A percentile compares a stretch with the other conserved stretches of the same genome.
phyloP scores from a whole-genome alignment of 2,797 vertebrate genomes.

The Scolopax bukidnonensis region DNA sequence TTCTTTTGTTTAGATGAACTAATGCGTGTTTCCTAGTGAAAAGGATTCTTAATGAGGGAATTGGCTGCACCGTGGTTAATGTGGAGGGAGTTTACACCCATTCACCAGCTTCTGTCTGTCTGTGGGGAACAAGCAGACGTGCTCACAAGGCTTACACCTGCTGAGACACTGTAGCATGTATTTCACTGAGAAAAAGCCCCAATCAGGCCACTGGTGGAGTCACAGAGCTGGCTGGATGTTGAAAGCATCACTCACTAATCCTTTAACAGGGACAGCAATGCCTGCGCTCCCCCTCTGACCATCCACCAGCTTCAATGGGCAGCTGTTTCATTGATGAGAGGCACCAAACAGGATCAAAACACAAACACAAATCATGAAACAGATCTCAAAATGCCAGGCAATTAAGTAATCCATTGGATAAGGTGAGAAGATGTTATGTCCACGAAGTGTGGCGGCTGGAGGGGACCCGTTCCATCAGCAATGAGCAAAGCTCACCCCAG shows the following conservation, averaged over 20 bases:
- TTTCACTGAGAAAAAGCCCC: not conserved
- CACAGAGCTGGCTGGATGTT: fast-evolving
- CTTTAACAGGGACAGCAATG: not conserved
- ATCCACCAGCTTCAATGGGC: not conserved
- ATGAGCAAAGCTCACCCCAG: fast-evolving
- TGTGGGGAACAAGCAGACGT: fast-evolving
- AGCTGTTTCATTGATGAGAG: not conserved
- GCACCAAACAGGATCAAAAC: not conserved
- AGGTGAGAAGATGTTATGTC: not conserved
- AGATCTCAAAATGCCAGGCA: not conserved
- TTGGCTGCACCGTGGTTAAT: not conserved
- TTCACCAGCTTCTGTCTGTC: not conserved
- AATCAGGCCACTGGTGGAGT: fast-evolving
- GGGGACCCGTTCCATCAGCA: not conserved
- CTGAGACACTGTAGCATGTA: not conserved
- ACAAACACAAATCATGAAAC: not conserved
- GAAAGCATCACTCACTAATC: not conserved
- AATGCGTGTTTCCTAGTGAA: not conserved
- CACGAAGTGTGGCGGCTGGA: not conserved
- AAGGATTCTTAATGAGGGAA: not conserved
- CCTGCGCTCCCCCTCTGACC: not conserved
- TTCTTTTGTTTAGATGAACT: not conserved
- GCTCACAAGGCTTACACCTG: too few species aligned
- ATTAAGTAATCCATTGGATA: not conserved
- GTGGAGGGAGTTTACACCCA: not conserved